Percentiles rank a stretch among this genome's conserved stretches.
Evolutionary conservation across 2,888 invertebrate species (phyloP).

Genomic region (Ophioninae sp.): DNA sequence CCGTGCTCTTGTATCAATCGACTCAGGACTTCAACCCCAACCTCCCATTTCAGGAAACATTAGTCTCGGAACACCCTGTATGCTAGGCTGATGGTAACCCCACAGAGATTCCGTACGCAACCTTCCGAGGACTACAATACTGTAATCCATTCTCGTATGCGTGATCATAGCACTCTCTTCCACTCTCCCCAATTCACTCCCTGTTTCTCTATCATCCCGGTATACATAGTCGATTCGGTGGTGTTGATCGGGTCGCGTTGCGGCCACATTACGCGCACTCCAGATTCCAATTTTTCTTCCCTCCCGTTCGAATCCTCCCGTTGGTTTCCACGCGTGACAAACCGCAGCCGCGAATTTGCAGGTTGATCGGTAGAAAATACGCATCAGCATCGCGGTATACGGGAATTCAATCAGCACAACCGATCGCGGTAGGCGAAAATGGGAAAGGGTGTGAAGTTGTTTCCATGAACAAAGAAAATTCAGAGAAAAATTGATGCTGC

Average conservation of each 20-base stretch:
- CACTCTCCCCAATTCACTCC: conserved; percentile 25
- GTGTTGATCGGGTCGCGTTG: conserved; percentile 31
- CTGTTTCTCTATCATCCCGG: background rate
- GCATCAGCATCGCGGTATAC: background rate
- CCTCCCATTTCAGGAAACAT: too few relatives aligned
- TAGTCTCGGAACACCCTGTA: background rate
- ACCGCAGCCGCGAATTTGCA: conserved; percentile 15
- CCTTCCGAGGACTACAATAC: background rate
- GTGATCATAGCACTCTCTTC: background rate
- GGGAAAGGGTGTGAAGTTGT: background rate
- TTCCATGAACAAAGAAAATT: background rate
- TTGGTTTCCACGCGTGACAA: conserved; percentile 13
- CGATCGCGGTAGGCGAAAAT: background rate
- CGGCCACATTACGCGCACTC: conserved; percentile 39
- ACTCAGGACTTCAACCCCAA: too few relatives aligned
- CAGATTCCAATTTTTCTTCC: conserved; percentile 32
- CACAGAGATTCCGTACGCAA: conserved; percentile 19
- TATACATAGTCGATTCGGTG: conserved; percentile 7
- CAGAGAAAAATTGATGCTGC: background rate
- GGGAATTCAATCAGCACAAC: conserved; percentile 7
- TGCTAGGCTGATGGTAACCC: conserved; percentile 38
- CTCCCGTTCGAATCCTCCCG: conserved; percentile 10
- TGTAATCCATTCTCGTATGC: background rate
- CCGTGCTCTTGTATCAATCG: too few relatives aligned
- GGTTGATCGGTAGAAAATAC: conserved; percentile 18